A percentile compares a stretch with the other conserved stretches of the same genome.
phyloP scores from a whole-genome alignment of 2,113 vertebrate genomes.

The Bettongia penicillata region DNA sequence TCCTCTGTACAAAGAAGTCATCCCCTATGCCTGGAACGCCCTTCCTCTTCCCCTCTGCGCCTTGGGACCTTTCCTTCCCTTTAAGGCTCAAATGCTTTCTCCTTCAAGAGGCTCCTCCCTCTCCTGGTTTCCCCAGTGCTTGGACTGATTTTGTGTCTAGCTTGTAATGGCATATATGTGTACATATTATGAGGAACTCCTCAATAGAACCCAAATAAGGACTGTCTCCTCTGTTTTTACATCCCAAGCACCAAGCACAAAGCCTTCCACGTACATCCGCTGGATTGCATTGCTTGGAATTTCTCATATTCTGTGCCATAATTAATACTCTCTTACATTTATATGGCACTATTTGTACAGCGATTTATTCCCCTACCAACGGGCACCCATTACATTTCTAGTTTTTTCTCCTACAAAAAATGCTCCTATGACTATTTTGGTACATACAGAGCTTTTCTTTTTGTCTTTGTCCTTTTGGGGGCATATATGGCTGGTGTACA shows the following conservation, averaged over 20 bases:
- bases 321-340: not conserved
- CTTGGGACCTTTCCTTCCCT: not conserved
- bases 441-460: not conserved
- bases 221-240: not conserved
- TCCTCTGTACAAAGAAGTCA: not conserved
- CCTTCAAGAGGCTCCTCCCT: not conserved
- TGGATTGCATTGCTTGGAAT: not conserved
- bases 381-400: not conserved
- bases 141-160: not conserved
- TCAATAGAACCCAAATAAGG: not conserved
- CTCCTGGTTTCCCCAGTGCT: not conserved
- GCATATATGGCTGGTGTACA: not conserved
- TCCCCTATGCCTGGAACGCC: not conserved
- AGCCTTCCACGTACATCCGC: not conserved
- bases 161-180: not conserved
- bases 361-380: not conserved
- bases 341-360: not conserved
- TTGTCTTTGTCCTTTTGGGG: not conserved
- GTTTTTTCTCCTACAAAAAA: not conserved
- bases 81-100: not conserved
- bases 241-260: not conserved
- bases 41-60: not conserved
- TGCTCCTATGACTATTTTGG: too few relatives aligned
- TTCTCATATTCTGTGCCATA: not conserved
- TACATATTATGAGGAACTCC: not conserved